Conservation (phyloP, 1,140 invertebrate genomes). For the Bathynomus jamesi region DNA sequence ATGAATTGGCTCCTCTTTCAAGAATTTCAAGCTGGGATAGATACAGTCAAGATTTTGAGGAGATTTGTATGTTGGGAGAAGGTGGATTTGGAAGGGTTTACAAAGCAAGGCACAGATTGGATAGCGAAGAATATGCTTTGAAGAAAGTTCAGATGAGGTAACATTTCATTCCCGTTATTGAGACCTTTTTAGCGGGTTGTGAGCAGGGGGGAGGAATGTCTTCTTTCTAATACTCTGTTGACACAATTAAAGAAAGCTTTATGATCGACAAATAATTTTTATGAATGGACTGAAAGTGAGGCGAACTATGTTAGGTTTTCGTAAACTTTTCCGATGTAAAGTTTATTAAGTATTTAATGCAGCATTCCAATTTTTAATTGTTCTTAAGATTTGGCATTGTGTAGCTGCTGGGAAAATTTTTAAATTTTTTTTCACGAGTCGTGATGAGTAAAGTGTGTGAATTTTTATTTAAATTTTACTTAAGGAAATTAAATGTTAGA, state of each 20-base stretch:
- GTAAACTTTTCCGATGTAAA: no score
- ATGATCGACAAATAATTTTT: background rate
- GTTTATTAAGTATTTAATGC: no score
- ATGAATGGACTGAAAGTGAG: no score
- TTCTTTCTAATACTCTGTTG: background rate
- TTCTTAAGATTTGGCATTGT: no score
- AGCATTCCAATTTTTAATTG: no score
- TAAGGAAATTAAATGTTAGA: no score
- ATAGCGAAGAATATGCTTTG: background rate
- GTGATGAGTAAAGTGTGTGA: no score
- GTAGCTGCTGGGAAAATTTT: no score
- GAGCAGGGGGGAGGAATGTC: background rate
- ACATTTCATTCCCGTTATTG: background rate
- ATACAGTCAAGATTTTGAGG: background rate
- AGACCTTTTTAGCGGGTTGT: background rate
- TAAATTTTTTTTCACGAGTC: no score
- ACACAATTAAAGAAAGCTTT: background rate
- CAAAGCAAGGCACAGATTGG: background rate
- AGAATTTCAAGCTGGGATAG: background rate
- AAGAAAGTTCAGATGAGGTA: background rate
- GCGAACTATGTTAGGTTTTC: no score
- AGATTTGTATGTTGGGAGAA: background rate
- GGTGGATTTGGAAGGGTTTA: background rate
- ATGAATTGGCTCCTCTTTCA: background rate
- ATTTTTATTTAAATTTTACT: no score